These are phyloP conservation scores for Microchrysa polita DNA, from an alignment of 2,888 invertebrate genomes.

Conservation along the genomic window DNA sequence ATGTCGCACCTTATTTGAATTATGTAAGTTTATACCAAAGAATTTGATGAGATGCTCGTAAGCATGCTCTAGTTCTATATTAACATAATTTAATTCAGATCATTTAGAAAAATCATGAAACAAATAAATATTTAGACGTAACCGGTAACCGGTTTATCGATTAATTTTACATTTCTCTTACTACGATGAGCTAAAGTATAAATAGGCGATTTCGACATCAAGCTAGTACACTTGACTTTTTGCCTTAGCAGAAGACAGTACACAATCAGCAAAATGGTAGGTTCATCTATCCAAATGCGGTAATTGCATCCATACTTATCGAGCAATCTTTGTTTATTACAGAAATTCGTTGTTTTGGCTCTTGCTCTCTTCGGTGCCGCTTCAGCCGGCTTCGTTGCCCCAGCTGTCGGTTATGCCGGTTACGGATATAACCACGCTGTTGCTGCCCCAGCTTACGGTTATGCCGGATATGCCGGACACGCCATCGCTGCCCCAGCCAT, in stretches of 20 bases:
- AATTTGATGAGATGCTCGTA: no score
- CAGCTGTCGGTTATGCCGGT: conserved; percentile 19
- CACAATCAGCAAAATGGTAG: background rate
- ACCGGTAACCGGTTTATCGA: no score
- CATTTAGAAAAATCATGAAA: no score
- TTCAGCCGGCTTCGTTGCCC: conserved; percentile 7
- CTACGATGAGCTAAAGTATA: background rate
- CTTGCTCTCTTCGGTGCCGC: conserved; percentile 19
- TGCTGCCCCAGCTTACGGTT: background rate
- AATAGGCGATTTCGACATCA: background rate
- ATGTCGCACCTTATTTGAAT: no score
- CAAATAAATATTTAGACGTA: no score
- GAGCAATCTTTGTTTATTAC: no score
- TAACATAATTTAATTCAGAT: no score
- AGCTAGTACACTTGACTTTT: conserved; percentile 1
- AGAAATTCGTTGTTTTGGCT: conserved; percentile 30
- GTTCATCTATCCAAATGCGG: background rate
- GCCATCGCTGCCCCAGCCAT: conserved; percentile 4
- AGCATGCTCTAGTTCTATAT: no score
- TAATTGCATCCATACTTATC: background rate
- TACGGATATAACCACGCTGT: background rate
- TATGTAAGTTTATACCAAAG: no score
- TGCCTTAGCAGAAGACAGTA: conserved; percentile 24
- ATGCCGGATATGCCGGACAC: no score
- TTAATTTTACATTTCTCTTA: no score